Evolutionary conservation across 2,113 vertebrate species (phyloP), one percentile per base, ranked within the genome.

Genomic region (Hemibagrus wyckioides): DNA sequence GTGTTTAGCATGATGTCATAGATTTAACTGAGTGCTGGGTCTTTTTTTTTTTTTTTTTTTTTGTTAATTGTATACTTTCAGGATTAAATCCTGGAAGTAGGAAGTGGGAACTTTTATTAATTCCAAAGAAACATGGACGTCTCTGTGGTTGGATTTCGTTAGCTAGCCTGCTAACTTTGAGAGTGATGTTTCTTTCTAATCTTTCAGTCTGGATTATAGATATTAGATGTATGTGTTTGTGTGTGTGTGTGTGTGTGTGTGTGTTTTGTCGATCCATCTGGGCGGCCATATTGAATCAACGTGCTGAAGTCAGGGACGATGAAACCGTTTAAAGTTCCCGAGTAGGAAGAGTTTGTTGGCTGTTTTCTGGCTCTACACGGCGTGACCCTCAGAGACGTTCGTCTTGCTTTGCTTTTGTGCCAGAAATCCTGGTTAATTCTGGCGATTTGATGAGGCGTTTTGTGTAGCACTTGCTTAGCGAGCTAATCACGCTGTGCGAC

Each of bases 401-500:
- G 33, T 0, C 54, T 25, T 25, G 77, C 1, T 23, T 57, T 36
- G 19, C 30, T 39, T 33, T 36, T 17, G 7, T 23, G 48, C 76
- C 48, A 23, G 19, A 79, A 54, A 52, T 2, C 48, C 1, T 54
- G n/a, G 50, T n/a, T 15, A n/a, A 77, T 77, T 76, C 7, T 6
- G 28, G 13, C 36, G 79, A 39, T 39, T 57, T 39, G 30, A 80
- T 56, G 52, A 79, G 76, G n/a, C 9, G 28, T 0, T 33, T 33
- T 52, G 41, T 48, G 73, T 50, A 44, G 28, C 44, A 77, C 14
- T 77, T 30, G 48, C 76, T 33, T 14, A 80, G 79, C 21, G 33
- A 25, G 30, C 52, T 80, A 56, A 80, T 80, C 79, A 80, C 10
- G 33, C 79, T 80, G 79, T 57, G 79, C 36, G 39, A 80, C 79